These are phyloP conservation scores for Colletes collaris DNA, from an alignment of 2,888 invertebrate genomes.

Conservation along the genomic window DNA sequence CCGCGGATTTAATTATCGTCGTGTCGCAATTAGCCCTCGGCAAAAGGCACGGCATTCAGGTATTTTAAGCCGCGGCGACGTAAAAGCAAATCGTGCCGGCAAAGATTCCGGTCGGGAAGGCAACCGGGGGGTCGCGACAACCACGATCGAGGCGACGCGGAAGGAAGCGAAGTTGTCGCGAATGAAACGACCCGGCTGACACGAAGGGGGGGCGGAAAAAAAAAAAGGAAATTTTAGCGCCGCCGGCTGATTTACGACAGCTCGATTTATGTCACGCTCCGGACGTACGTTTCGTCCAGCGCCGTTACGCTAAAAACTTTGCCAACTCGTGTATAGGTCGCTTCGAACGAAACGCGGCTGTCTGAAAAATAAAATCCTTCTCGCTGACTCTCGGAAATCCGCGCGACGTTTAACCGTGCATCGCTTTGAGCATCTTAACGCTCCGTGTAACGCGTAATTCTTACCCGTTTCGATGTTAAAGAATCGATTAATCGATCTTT, in stretches of 20 bases:
- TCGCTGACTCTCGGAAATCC: too few relatives aligned
- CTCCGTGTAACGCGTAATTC: too few relatives aligned
- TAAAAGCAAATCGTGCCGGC: conserved; percentile 32
- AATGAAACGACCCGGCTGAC: background rate
- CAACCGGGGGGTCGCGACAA: conserved; percentile 34
- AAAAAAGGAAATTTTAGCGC: background rate
- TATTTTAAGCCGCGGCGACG: conserved; percentile 13
- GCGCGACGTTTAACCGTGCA: too few relatives aligned
- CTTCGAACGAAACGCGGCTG: too few relatives aligned
- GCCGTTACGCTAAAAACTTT: conserved; percentile 55
- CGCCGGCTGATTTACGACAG: conserved; percentile 50
- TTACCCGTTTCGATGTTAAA: too few relatives aligned
- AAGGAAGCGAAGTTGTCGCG: background rate
- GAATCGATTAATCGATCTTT: too few relatives aligned
- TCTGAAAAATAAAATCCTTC: too few relatives aligned
- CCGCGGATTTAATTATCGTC: conserved; percentile 58
- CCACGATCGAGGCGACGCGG: background rate
- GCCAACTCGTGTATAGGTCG: background rate
- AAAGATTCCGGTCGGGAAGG: conserved; percentile 21
- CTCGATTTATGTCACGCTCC: conserved; percentile 52
- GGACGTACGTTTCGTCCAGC: conserved; percentile 43
- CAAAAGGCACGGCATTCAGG: conserved; percentile 17
- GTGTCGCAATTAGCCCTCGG: conserved; percentile 53
- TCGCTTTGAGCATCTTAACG: too few relatives aligned
- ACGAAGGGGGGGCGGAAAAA: background rate